Evolutionary conservation across 2,113 vertebrate species (phyloP).

Genomic region (Ceyx melanurus): DNA sequence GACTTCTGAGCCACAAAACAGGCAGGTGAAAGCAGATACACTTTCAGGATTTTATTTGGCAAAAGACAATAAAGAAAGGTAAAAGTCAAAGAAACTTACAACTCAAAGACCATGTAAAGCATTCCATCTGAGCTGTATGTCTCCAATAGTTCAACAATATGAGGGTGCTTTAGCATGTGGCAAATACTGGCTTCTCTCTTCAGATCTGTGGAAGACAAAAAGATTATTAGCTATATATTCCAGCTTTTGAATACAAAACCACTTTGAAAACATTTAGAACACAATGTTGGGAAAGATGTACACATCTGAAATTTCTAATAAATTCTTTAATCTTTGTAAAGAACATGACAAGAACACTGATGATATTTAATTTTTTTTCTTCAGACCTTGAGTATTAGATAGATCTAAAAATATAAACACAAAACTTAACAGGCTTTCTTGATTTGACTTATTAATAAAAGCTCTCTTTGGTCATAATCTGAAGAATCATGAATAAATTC

Average conservation of each 20-base stretch:
- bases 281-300: not conserved
- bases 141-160: constrained; percentile 97
- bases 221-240: constrained; percentile 41
- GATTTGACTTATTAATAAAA: not conserved
- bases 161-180: constrained; percentile 99
- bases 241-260: not conserved
- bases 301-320: not conserved
- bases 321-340: not conserved
- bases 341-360: not conserved
- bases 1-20: not conserved
- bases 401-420: not conserved
- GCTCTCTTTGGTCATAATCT: not conserved
- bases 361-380: not conserved
- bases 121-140: constrained; percentile 99
- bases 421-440: not conserved
- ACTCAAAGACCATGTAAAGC: constrained; percentile 99
- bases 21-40: constrained; percentile 28
- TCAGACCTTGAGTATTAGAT: not conserved
- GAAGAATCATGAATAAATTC: not conserved
- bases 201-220: constrained; percentile 83
- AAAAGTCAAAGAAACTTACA: constrained; percentile 85
- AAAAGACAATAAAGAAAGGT: not conserved
- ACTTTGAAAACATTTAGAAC: not conserved
- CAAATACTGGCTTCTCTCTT: constrained; percentile 99
- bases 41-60: not conserved